Evolutionary conservation across 2,113 vertebrate genomes (phyloP), one percentile per base, ranked within the genome.

Genomic region (Phocoena phocoena): DNA sequence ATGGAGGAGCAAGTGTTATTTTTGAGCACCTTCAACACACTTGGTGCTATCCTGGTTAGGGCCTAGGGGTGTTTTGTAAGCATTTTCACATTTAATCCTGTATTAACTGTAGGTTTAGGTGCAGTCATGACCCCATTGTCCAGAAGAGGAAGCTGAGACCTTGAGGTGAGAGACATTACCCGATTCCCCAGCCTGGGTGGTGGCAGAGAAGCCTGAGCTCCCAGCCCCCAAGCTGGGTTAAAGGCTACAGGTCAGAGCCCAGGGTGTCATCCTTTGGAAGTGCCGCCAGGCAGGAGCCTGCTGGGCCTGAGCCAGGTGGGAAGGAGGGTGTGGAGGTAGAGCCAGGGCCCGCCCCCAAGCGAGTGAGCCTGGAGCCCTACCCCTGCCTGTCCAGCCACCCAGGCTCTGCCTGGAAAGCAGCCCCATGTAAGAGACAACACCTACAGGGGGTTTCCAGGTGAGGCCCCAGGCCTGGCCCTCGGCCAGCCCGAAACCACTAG

Each of bases 381-480:
- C 50, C 44, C 26, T 1, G 18, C 47, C 63, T 36, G 7, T 50
- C 41, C 76, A 41, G 70, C 68, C 95, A 38, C 25, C 50, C 8
- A 6, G 63, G 63, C 63, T 77, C 85, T 77, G 18, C 38, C 82
- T 21, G 2, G 67, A 44, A 15, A 33, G 65, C 53, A 55, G n/a
- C 13, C 28, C 33, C 26, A 5, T 11, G 3, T 21, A 7, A 33
- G 50, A 70, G 44, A 36, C n/a, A n/a, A 73, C 50, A 62, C 70
- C 96, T 87, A 25, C 33, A 21, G 13, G 7, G 36, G 71, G 15
- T 53, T 82, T 94, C 87, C 96, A 87, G 90, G 82, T 90, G 71
- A 84, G 20, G 73, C 67, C 50, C 50, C 47, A 23, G 77, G 20
- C 63, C 94, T 94, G 93, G 65, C 68, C 55, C 36, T 8, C 8